These are phyloP conservation scores for Arrhamphus sclerolepis DNA, from an alignment of 2,797 vertebrate species.

Conservation along the genomic window DNA sequence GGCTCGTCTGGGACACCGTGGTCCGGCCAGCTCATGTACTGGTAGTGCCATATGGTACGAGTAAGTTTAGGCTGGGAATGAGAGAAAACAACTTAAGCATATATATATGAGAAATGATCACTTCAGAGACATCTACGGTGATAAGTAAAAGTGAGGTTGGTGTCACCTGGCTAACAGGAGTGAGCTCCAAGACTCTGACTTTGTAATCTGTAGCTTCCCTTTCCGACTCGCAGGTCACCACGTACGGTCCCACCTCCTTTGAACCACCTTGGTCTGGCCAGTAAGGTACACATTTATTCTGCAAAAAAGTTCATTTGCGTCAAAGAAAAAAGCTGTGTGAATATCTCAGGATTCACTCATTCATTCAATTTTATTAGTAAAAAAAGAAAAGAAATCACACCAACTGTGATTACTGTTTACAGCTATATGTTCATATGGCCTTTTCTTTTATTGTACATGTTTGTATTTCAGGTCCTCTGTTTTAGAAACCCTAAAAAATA, in stretches of 20 bases:
- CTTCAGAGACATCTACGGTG: background rate
- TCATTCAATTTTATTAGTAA: too few relatives aligned
- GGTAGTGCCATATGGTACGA: slow-evolving; percentile 90
- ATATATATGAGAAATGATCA: too few relatives aligned
- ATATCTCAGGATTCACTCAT: background rate
- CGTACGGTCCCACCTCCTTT: slow-evolving; percentile 79
- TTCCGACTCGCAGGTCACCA: slow-evolving; percentile 79
- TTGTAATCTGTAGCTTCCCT: slow-evolving; percentile 87
- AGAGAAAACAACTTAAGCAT: too few relatives aligned
- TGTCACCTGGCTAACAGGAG: slow-evolving; percentile 79
- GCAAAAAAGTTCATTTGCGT: slow-evolving; percentile 8
- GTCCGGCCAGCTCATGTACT: slow-evolving; percentile 97
- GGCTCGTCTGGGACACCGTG: slow-evolving; percentile 92
- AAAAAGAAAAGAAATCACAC: too few relatives aligned
- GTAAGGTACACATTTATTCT: slow-evolving; percentile 97
- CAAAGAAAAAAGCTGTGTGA: slow-evolving; percentile 1
- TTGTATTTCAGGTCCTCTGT: background rate
- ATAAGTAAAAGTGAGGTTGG: slow-evolving; percentile 17
- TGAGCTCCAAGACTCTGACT: slow-evolving; percentile 83
- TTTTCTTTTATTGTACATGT: too few relatives aligned
- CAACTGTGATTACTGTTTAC: too few relatives aligned
- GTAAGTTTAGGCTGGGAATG: slow-evolving; percentile 56
- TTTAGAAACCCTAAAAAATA: too few relatives aligned
- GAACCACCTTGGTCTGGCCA: slow-evolving; percentile 83
- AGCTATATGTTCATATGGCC: too few relatives aligned